Conservation (phyloP, 2,113 vertebrate genomes). For the Lepus europaeus region DNA sequence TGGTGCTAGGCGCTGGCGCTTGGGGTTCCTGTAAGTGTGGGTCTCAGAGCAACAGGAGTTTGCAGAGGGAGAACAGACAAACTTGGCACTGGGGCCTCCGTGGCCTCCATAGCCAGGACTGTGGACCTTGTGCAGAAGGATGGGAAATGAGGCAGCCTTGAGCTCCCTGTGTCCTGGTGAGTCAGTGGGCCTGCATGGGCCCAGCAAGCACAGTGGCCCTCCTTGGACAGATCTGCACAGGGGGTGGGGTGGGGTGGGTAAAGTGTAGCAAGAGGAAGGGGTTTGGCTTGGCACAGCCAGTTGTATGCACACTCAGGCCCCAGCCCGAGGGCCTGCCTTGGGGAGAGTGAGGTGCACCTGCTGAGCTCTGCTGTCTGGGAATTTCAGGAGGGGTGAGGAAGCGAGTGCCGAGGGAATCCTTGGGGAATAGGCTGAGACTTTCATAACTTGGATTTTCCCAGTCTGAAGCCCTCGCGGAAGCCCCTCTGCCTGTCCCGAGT, state of each 20-base stretch:
- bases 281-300: not conserved
- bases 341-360: not conserved
- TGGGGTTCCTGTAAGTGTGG: not conserved
- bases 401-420: not conserved
- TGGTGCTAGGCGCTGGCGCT: not conserved
- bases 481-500: not conserved
- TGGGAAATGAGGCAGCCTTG: not conserved
- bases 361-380: not conserved
- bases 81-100: not conserved
- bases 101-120: not conserved
- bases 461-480: not conserved
- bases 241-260: not conserved
- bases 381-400: not conserved
- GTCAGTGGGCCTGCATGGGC: not conserved
- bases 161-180: accelerated
- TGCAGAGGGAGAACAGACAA: not conserved
- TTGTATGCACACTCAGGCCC: not conserved
- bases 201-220: too few species aligned
- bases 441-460: not conserved
- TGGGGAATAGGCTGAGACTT: not conserved
- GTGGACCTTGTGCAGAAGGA: not conserved
- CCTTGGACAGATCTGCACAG: not conserved
- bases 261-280: not conserved
- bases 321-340: not conserved
- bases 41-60: not conserved